These are phyloP conservation scores for Apis laboriosa DNA, from an alignment of 1,140 invertebrate genomes.

Conservation along the genomic window DNA sequence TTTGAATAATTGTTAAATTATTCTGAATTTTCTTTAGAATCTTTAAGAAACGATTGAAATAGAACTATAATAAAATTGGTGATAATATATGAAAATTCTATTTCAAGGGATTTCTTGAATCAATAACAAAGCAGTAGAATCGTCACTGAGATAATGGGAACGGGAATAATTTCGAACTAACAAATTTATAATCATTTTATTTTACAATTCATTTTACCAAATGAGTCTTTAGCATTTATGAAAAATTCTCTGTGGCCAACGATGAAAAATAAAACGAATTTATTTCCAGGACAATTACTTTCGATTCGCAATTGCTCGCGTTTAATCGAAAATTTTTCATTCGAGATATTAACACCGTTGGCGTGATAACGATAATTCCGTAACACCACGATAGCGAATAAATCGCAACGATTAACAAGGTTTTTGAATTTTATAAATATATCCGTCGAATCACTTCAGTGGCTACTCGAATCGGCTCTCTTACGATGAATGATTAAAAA, in stretches of 20 bases:
- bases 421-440: slow-evolving; percentile 8
- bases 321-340: not conserved
- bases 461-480: not conserved
- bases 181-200: not conserved
- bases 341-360: not conserved
- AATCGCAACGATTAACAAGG: not conserved
- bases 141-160: not conserved
- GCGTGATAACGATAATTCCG: not conserved
- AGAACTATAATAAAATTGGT: not conserved
- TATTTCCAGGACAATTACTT: not conserved
- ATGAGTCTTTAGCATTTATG: too few relatives aligned
- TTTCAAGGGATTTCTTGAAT: not conserved
- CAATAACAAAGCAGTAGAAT: not conserved
- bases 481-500: not conserved
- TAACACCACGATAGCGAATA: not conserved
- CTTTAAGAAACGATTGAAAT: not conserved
- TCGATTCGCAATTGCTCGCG: not conserved
- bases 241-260: too few relatives aligned
- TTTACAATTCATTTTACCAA: not conserved
- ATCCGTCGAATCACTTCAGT: not conserved
- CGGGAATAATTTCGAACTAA: not conserved
- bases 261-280: too few relatives aligned
- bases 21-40: too few relatives aligned
- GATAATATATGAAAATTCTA: not conserved
- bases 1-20: too few relatives aligned